phyloP scores from a whole-genome alignment of 1,140 invertebrate species.

The Heterodera schachtii region DNA sequence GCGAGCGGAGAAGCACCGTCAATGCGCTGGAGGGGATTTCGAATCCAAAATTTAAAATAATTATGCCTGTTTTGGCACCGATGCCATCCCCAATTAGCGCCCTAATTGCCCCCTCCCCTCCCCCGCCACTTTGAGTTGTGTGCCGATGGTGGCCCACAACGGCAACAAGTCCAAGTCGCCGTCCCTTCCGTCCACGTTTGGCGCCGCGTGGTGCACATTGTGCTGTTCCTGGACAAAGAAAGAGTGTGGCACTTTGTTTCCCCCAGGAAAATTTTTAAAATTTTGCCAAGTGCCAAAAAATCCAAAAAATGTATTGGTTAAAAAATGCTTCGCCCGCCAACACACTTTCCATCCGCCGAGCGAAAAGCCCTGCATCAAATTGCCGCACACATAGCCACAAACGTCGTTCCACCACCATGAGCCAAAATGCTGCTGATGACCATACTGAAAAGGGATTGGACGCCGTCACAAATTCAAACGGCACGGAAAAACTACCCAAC shows the following conservation, averaged over 20 bases:
- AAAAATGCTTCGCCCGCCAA: neutral
- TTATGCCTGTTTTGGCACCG: too few species aligned
- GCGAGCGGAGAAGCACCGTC: constrained; percentile 46
- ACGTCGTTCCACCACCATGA: constrained; percentile 45
- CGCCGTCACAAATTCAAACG: too few species aligned
- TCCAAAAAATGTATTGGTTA: neutral
- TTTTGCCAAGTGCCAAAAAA: neutral
- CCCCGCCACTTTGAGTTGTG: constrained; percentile 55
- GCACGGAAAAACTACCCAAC: too few species aligned
- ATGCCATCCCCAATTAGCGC: too few species aligned
- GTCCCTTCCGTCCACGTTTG: constrained; percentile 62
- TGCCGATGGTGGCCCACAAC: constrained; percentile 61
- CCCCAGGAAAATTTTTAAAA: too few species aligned
- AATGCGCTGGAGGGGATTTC: constrained; percentile 33
- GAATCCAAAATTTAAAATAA: too few species aligned
- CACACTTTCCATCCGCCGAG: constrained; percentile 63
- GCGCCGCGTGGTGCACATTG: constrained; percentile 65
- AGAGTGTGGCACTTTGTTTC: too few species aligned
- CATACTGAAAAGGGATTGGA: neutral
- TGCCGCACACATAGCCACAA: constrained; percentile 58
- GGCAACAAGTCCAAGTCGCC: constrained; percentile 64
- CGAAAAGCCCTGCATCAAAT: constrained; percentile 63
- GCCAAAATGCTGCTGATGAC: constrained; percentile 34
- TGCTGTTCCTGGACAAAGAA: constrained; percentile 43
- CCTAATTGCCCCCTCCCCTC: neutral